These are phyloP conservation scores for Nautilus pompilius DNA, from an alignment of 1,140 invertebrate genomes.

Conservation along the genomic window DNA sequence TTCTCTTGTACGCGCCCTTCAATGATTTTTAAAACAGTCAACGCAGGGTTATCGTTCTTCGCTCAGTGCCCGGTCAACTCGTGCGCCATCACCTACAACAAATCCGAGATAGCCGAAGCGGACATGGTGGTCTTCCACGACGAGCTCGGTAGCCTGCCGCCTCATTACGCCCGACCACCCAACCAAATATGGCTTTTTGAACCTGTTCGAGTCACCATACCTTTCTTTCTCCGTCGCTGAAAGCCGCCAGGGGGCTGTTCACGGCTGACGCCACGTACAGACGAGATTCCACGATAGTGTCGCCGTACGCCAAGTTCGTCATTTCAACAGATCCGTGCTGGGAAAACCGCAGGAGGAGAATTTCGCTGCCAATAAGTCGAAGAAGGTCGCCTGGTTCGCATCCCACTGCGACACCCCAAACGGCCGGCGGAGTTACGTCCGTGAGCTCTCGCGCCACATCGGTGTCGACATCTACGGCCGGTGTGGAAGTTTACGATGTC, in stretches of 20 bases:
- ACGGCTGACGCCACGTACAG: conserved; percentile 78
- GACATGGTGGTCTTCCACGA: background rate
- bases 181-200: conserved; percentile 62
- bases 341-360: background rate
- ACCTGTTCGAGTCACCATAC: conserved; percentile 71
- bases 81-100: background rate
- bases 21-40: too few relatives aligned
- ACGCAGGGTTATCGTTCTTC: too few relatives aligned
- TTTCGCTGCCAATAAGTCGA: conserved; percentile 16
- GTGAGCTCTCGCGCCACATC: conserved; percentile 59
- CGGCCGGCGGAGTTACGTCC: conserved; percentile 60
- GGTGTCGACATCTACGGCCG: conserved; percentile 65
- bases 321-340: conserved; percentile 57
- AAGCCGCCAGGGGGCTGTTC: conserved; percentile 65
- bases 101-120: background rate
- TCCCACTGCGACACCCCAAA: conserved; percentile 63
- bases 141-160: background rate
- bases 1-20: too few relatives aligned
- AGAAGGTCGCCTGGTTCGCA: conserved; percentile 63
- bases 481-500: conserved; percentile 57
- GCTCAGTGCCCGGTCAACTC: background rate
- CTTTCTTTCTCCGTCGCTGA: conserved; percentile 65
- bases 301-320: conserved; percentile 81
- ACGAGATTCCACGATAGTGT: conserved; percentile 66
- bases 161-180: conserved; percentile 16